A percentile compares a stretch with the other conserved stretches of the same genome.
Conservation (phyloP, 2,113 vertebrate species). For the Pygoscelis adeliae region DNA sequence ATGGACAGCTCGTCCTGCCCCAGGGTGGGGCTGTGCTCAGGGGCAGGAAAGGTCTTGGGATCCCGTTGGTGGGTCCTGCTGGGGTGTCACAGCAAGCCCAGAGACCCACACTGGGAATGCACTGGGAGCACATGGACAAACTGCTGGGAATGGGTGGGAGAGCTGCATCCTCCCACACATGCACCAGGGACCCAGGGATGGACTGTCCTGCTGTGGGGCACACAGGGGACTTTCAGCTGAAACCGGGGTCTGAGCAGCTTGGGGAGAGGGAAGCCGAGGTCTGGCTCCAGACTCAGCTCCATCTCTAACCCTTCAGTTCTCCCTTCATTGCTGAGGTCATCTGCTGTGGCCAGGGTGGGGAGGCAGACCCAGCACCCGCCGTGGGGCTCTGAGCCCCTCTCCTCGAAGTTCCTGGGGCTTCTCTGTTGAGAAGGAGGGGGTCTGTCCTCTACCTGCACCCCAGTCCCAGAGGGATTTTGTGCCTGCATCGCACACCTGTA, state of each 20-base stretch:
- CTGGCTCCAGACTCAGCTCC: background rate
- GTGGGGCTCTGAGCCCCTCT: background rate
- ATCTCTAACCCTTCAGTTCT: background rate
- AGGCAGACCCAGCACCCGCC: background rate
- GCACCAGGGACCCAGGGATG: no score
- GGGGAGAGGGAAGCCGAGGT: background rate
- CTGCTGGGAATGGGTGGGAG: background rate
- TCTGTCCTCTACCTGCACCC: background rate
- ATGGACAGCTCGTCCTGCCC: rapidly evolving
- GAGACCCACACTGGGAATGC: background rate
- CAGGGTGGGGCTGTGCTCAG: rapidly evolving
- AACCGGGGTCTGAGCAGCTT: background rate
- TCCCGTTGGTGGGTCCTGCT: background rate
- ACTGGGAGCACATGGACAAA: background rate
- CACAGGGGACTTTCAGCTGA: background rate
- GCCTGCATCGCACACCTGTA: background rate
- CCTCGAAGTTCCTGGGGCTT: background rate
- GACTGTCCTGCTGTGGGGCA: background rate
- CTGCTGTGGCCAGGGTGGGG: rapidly evolving
- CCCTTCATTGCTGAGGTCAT: background rate
- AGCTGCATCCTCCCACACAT: background rate
- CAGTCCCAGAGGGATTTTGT: background rate
- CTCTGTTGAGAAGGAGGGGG: background rate
- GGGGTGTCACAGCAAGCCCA: background rate
- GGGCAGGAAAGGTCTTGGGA: background rate